Evolutionary conservation across 2,797 vertebrate genomes (phyloP), one percentile per base, ranked within the genome.

Genomic region (Hydrophis major): DNA sequence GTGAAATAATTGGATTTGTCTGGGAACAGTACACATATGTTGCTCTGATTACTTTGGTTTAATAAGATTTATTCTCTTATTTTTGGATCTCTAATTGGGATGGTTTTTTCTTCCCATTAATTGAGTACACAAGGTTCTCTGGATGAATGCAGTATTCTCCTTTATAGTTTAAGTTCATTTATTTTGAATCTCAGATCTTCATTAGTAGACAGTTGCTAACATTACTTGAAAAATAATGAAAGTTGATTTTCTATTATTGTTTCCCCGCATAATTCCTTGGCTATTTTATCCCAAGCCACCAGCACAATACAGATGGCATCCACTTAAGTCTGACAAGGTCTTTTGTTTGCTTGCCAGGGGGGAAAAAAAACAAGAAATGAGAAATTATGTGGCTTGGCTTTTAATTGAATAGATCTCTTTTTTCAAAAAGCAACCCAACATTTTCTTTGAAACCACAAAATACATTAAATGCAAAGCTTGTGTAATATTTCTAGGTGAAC

Each of bases 1-100:
- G 10, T 50, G 37, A 20, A 57, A 3, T 94, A 95, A 97, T 55
- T 86, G 42, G 12, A 95, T 96, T 96, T 95, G 92, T 89, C 93
- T 89, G 56, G 87, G 4, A 10, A 69, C 55, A 89, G 60, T 89
- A 86, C 20, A 14, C n/a, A 37, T 14, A 59, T 63, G 55, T 90
- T 66, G 4, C 18, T 94, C 87, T 89, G 14, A 10, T 59, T 86
- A 37, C 20, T 88, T 90, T 27, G 50, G 87, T 92, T 92, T 42
- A 59, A 18, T 47, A 14, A 91, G 94, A 94, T 95, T 91, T 92
- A 88, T 95, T 96, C 69, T 94, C 95, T 95, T 94, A 92, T 87
- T 89, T 94, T 93, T 95, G 92, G 56, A 93, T 61, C 63, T 89
- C 61, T 47, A 1, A 0, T 27, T 37, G 57, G 87, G 12, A 53